Evolutionary conservation across 2,113 vertebrate species (phyloP), one percentile per base, ranked within the genome.

Genomic region (Aegithalos caudatus): DNA sequence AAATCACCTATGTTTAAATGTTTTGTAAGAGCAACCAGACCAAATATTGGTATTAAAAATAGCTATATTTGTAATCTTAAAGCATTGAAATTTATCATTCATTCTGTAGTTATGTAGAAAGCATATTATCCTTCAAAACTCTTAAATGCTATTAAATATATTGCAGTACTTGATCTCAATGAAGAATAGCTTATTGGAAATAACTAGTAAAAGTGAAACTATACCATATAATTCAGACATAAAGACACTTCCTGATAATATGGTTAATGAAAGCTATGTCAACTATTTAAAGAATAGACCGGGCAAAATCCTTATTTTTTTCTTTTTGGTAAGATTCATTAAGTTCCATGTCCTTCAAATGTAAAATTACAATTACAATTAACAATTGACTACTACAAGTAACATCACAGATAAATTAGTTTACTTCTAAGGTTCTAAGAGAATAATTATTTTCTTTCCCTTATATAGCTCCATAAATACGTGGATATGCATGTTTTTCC

Each of bases 1-100:
- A 96, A 94, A 92, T 74, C 18, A 56, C 42, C 44, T 84, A 61
- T 81, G 79, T 53, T 86, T 86, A 92, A 95, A 73, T 24, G 33
- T 51, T 95, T 95, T 54, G 5, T 81, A 61, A 47, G 5, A 54
- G n/a, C 33, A 80, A 54, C 20, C 28, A 73, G 31, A 94, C 29
- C 50, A 94, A 73, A 86, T 14, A 38, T 0, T 74, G 70, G 20
- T 74, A 50, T 61, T 31, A 33, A 87, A 96, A 86, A 40, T 5
- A 91, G 50, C 54, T 94, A 24, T 69, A 58, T n/a, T 66, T 70
- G 14, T 61, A 62, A 89, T 25, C 77, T 62, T 90, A 48, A 95
- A 80, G 64, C 60, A 58, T 51, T 27, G 31, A 44, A 72, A 91
- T 82, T 51, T 67, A 35, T 45, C 45, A 91, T 66, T 81, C n/a